phyloP scores from a whole-genome alignment of 2,113 vertebrate species.

The Clarias gariepinus region DNA sequence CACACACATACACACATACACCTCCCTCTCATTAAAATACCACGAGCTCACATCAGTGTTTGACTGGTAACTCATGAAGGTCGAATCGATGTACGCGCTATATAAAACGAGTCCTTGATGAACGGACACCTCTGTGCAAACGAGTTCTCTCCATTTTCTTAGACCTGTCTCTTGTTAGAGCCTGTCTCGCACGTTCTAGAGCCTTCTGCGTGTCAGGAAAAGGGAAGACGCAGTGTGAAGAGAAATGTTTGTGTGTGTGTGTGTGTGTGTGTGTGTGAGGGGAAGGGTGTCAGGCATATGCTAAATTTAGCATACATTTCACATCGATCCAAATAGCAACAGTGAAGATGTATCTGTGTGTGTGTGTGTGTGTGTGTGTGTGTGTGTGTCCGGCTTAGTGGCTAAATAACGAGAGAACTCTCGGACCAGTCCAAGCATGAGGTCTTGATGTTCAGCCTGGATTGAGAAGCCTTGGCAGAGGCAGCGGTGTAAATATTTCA shows the following conservation, averaged over 20 bases:
- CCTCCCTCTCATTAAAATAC: background rate
- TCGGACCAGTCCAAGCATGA: background rate
- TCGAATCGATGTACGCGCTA: background rate
- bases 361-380: too few relatives aligned
- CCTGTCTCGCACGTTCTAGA: background rate
- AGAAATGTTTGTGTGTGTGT: background rate
- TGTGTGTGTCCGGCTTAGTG: background rate
- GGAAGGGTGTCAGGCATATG: slow-evolving; percentile 23
- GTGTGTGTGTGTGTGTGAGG: background rate
- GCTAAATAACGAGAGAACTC: background rate
- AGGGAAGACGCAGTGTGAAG: slow-evolving; percentile 22
- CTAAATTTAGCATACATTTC: slow-evolving; percentile 44
- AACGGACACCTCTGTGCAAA: background rate
- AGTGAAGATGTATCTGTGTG: too few relatives aligned
- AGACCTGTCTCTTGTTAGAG: slow-evolving; percentile 11
- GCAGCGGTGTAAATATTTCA: background rate
- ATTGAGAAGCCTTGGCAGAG: background rate
- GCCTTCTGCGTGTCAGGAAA: slow-evolving; percentile 13
- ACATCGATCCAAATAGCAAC: background rate
- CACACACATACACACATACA: background rate
- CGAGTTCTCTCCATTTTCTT: background rate
- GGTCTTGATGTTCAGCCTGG: background rate
- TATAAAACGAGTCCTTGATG: slow-evolving; percentile 4
- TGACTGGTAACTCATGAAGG: background rate
- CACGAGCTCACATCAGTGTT: background rate